Base-by-base conservation (phyloP, 1,140 invertebrate genomes). In the Caenorhabditis inopinata region DNA sequence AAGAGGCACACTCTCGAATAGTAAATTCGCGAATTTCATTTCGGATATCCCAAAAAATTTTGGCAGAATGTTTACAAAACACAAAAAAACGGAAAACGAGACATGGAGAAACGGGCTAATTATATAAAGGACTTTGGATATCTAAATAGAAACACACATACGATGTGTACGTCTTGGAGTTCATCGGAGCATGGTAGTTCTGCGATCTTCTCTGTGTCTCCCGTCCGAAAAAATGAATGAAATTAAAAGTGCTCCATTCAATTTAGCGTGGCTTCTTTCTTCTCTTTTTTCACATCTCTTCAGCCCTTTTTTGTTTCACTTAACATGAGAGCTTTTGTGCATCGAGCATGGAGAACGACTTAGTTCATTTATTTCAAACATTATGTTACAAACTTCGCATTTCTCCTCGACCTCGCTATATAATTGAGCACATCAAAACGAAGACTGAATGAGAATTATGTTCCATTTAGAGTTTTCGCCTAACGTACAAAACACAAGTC, bases 121-220 rank as follows among this genome's bases (percentile, higher is more conserved):
- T 68, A 68, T 68, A 68, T 68, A 68, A 68, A 68, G 32, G 58
- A 38, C 58, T 68, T 32, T 38, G 32, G 58, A 68, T 68, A 38
- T 42, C 32, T 68, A 68, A 68, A 68, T 68, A 68, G 58, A 68
- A 68, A 68, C 58, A 68, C 58, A 68, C 58, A 68, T 68, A 29
- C 27, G 32, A 68, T 35, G 32, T 68, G 58, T 68, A 32, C n/a
- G 9, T 38, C 32, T 42, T 68, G 58, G 38, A 68, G 32, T 68
- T 68, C 58, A 68, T 12, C 38, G 58, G 27, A 68, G 58, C 58
- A 68, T 68, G 58, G 58, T 68, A 68, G 58, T 68, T 25, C 32
- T 25, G 2, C 16, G 21, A 21, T 42, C 58, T 68, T 68, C n/a
- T 68, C 58, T 58, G 38, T 42, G 38, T 25, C 58, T 38, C 32